Evolutionary conservation across 30 jellyfish, hydroid and myxozoan species (phyloP).

Genomic region (Rhopilema esculentum): DNA sequence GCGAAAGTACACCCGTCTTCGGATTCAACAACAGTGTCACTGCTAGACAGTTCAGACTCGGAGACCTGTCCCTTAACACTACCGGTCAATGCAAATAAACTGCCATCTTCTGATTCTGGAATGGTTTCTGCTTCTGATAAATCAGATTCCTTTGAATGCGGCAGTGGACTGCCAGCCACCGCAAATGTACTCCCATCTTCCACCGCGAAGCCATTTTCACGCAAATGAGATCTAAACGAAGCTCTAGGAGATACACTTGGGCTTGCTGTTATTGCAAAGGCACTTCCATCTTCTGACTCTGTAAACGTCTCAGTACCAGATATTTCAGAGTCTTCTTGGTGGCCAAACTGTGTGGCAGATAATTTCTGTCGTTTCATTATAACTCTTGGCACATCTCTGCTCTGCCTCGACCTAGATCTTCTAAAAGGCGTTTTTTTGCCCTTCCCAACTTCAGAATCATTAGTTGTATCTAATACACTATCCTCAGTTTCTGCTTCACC

Average conservation of each 20-base stretch:
- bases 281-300: constrained; percentile 47
- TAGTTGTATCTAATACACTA: background rate
- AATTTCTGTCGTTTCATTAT: constrained; percentile 26
- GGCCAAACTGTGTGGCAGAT: background rate
- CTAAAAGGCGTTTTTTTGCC: constrained; percentile 3
- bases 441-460: background rate
- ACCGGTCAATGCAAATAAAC: constrained; percentile 35
- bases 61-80: constrained; percentile 2
- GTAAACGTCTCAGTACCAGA: constrained; percentile 34
- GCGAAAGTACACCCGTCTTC: constrained; percentile 42
- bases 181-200: constrained; percentile 48
- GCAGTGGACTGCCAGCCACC: background rate
- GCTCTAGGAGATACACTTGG: constrained; percentile 50
- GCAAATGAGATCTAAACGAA: constrained; percentile 2
- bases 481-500: background rate
- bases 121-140: constrained; percentile 28
- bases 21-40: constrained; percentile 20
- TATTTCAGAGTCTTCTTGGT: constrained; percentile 13
- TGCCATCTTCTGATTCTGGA: constrained; percentile 9
- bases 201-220: background rate
- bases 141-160: constrained; percentile 14
- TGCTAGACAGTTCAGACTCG: constrained; percentile 8
- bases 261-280: constrained; percentile 44
- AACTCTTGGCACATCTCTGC: constrained; percentile 53
- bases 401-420: constrained; percentile 37